Evolutionary conservation across 2,888 invertebrate species (phyloP).

Genomic region (Cheilosia pagana): DNA sequence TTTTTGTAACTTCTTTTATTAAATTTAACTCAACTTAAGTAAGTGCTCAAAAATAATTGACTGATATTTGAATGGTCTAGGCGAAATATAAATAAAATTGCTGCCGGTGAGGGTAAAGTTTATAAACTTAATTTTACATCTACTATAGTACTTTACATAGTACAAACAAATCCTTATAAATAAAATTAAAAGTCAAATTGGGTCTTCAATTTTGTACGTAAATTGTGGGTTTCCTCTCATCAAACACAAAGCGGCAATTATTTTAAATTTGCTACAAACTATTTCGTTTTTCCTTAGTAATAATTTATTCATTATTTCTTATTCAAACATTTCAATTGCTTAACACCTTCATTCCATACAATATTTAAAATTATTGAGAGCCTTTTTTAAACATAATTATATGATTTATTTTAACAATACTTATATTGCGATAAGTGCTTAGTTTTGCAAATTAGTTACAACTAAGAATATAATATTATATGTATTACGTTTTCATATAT

Average conservation of each 20-base stretch:
- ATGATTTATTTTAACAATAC: slow-evolving; percentile 22
- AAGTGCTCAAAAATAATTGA: slow-evolving; percentile 57
- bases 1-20: slow-evolving; percentile 5
- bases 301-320: slow-evolving; percentile 22
- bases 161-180: background rate
- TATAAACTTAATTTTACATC: background rate
- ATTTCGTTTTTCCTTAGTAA: slow-evolving; percentile 20
- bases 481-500: slow-evolving; percentile 24
- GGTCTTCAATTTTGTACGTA: background rate
- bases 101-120: background rate
- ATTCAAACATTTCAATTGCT: slow-evolving; percentile 22
- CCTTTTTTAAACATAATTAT: slow-evolving; percentile 33
- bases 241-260: background rate
- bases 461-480: slow-evolving; percentile 25
- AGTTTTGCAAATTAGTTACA: slow-evolving; percentile 18
- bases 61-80: slow-evolving; percentile 20
- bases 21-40: slow-evolving; percentile 9
- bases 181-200: background rate
- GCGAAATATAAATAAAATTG: background rate
- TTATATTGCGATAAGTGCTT: background rate
- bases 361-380: slow-evolving; percentile 26
- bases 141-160: background rate
- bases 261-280: slow-evolving; percentile 16
- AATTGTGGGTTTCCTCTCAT: slow-evolving; percentile 1
- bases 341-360: slow-evolving; percentile 3